Conservation (phyloP, 2,113 vertebrate genomes). For the Sphaerodactylus townsendi region DNA sequence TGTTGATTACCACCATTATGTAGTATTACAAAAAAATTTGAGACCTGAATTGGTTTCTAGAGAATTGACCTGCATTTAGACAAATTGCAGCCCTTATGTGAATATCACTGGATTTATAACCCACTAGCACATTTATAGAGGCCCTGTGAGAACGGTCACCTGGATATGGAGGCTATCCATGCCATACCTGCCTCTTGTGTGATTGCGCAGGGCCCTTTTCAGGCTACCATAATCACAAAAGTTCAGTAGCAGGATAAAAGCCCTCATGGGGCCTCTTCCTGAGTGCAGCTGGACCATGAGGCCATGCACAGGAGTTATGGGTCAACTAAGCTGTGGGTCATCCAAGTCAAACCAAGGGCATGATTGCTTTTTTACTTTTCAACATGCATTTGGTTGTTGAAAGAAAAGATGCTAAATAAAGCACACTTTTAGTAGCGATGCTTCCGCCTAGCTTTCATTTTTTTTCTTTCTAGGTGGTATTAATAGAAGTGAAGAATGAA, state of each 20-base stretch:
- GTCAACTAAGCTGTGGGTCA: background rate
- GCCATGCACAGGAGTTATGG: background rate
- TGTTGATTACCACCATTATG: background rate
- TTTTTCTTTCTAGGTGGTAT: constrained; percentile 82
- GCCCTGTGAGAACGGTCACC: background rate
- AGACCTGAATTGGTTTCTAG: background rate
- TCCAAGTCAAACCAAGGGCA: background rate
- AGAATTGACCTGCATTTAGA: background rate
- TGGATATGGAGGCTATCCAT: background rate
- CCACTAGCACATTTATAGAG: background rate
- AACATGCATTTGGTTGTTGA: background rate
- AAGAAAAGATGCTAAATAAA: background rate
- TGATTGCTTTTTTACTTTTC: background rate
- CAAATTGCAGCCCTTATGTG: background rate
- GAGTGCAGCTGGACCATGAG: background rate
- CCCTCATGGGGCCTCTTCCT: background rate
- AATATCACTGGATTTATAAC: background rate
- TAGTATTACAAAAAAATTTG: background rate
- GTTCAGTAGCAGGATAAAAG: background rate
- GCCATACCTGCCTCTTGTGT: background rate
- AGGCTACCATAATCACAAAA: background rate
- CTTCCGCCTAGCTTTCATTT: constrained; percentile 10
- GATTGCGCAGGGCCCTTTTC: too few relatives aligned
- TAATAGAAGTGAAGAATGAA: constrained; percentile 94
- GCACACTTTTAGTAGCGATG: background rate